Evolutionary conservation across 2,888 invertebrate genomes (phyloP).

Genomic region (Yponomeuta evonymella): DNA sequence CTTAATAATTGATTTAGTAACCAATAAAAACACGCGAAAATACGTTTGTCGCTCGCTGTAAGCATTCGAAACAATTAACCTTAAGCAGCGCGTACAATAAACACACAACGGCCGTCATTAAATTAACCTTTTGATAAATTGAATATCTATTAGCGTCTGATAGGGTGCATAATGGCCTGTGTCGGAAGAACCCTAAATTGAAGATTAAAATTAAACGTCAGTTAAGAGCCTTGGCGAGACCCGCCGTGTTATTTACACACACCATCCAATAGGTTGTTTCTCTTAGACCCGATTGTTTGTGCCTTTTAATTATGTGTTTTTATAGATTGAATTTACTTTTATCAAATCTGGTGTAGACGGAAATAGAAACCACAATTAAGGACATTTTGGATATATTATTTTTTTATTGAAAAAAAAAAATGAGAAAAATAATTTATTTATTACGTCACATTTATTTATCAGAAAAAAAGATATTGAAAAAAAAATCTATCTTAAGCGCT

Average conservation of each 20-base stretch:
- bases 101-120: neutral
- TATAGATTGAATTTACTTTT: neutral
- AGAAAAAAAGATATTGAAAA: no score
- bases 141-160: conserved; percentile 10
- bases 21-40: no score
- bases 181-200: conserved; percentile 47
- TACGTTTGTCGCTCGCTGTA: neutral
- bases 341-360: no score
- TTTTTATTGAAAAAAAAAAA: no score
- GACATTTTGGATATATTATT: no score
- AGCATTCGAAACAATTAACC: neutral
- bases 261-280: conserved; percentile 45
- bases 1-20: no score
- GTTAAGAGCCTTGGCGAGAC: conserved; percentile 45
- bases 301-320: neutral
- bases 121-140: conserved; percentile 7
- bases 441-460: no score
- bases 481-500: no score
- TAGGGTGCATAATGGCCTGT: conserved; percentile 7
- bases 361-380: no score
- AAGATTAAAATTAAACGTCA: conserved; percentile 69
- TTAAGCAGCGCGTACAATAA: neutral
- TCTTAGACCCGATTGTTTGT: conserved; percentile 34
- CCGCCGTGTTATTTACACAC: conserved; percentile 46
- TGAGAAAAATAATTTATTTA: no score